Percentiles rank a stretch among this genome's conserved stretches.
phyloP scores from a whole-genome alignment of 1,140 invertebrate genomes.

The Drosophila tani region DNA sequence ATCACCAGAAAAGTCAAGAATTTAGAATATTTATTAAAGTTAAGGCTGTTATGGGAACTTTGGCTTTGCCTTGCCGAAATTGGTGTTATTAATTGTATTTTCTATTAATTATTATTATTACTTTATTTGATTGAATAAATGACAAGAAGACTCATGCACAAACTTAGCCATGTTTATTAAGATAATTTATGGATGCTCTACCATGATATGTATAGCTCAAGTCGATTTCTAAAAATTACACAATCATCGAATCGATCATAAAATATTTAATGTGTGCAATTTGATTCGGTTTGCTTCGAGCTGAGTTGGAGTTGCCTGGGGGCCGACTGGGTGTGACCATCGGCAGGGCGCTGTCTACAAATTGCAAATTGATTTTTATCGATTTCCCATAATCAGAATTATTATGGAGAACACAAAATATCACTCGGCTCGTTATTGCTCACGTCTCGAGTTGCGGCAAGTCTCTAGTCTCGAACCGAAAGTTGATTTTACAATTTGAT shows the following conservation, averaged over 20 bases:
- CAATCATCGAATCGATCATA: constrained; percentile 6
- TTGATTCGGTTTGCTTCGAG: constrained; percentile 9
- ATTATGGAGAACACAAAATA: constrained; percentile 75
- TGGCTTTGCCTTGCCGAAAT: too few relatives aligned
- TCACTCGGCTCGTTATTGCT: constrained; percentile 74
- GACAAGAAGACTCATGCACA: too few relatives aligned
- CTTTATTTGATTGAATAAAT: too few relatives aligned
- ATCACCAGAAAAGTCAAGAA: too few relatives aligned
- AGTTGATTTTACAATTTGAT: constrained; percentile 82
- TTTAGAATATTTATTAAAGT: too few relatives aligned
- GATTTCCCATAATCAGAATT: constrained; percentile 79
- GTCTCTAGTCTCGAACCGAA: constrained; percentile 66
- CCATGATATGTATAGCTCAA: not conserved
- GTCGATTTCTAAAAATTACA: not conserved
- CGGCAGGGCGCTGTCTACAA: constrained; percentile 65
- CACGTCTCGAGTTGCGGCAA: constrained; percentile 63
- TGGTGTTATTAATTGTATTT: too few relatives aligned
- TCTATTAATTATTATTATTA: too few relatives aligned
- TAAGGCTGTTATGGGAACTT: too few relatives aligned
- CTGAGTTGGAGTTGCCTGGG: constrained; percentile 14
- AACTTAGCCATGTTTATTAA: not conserved
- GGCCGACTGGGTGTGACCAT: constrained; percentile 55
- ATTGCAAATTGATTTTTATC: constrained; percentile 82
- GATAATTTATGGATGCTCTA: not conserved
- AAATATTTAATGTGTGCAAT: constrained; percentile 16